Conservation (phyloP, 2,113 vertebrate species). For the Phaethon lepturus region DNA sequence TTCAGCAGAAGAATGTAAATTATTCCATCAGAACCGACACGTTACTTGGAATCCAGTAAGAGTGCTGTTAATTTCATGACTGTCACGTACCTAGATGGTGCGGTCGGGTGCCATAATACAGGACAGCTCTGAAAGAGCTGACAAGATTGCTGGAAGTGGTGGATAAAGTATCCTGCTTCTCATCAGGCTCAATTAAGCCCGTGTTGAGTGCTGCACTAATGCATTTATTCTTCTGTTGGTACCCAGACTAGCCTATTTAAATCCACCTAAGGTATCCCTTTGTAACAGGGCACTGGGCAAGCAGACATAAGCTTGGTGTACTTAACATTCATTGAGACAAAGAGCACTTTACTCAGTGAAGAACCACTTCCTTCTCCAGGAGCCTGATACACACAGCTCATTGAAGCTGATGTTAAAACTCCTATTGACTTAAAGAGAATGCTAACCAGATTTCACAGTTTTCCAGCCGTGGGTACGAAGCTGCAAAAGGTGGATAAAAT, state of each 20-base stretch:
- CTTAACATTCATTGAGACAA: background rate
- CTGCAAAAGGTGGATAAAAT: background rate
- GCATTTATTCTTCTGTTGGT: background rate
- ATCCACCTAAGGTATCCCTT: background rate
- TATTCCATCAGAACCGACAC: background rate
- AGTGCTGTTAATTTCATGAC: background rate
- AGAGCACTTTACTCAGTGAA: background rate
- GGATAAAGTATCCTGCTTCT: background rate
- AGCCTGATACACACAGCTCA: background rate
- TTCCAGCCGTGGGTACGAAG: background rate
- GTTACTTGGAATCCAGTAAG: background rate
- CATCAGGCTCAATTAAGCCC: background rate
- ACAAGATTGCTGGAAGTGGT: background rate
- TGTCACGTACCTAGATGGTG: background rate
- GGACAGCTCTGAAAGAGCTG: background rate
- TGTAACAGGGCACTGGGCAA: background rate
- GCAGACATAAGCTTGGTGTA: background rate
- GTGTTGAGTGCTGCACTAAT: background rate
- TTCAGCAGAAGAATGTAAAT: background rate
- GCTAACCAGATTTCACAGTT: background rate
- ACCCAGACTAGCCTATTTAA: background rate
- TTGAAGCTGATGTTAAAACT: background rate
- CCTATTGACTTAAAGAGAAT: background rate
- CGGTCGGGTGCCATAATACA: background rate
- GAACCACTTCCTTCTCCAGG: background rate